Base-by-base conservation (phyloP, 2,113 vertebrate genomes). In the cat (Felis catus) region DNA sequence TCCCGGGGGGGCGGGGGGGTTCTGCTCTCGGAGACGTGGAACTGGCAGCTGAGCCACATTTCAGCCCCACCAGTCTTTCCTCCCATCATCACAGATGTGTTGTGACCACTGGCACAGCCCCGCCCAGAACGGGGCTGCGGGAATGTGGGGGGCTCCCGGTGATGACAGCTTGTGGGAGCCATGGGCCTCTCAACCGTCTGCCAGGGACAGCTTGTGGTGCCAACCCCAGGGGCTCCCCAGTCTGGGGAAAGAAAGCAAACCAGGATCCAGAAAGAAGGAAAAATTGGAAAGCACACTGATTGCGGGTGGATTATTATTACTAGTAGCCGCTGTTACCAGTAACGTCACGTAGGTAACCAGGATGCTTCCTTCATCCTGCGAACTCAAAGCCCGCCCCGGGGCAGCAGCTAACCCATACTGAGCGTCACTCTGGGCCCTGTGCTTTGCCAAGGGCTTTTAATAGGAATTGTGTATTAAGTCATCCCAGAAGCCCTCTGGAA, bases 171-270 rank as follows among this genome's bases (percentile, higher is more conserved):
- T 93, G 94, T 5, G 15, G 63, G 78, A 92, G 71, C 92, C 1
- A 14, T 39, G 70, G 83, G 96, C 63, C 70, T 97, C 82, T 92
- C 3, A 4, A 85, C 93, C 41, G 16, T 94, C 96, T 98, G 93
- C 92, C 83, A 55, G 92, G 65, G 55, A 97, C 96, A 97, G 97
- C 96, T 97, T 97, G 97, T 66, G 70, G 93, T 70, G 94, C 91
- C 95, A 91, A 90, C 82, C 88, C 93, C 4, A 7, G 68, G 70
- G 13, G 21, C 27, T 68, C 81, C 89, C 89, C 95, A 55, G 0
- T 95, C 79, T 95, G 78, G 85, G 45, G 66, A 63, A 78, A n/a
- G 74, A 66, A 65, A 88, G 70, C 93, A 82, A 97, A 85, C 36
- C 79, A 27, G 80, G 66, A 41, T 55, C 74, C 53, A 25, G 79